Evolutionary conservation across 2,797 vertebrate species (phyloP), one percentile per base, ranked within the genome.

Genomic region (Tenualosa thibaudeaui): DNA sequence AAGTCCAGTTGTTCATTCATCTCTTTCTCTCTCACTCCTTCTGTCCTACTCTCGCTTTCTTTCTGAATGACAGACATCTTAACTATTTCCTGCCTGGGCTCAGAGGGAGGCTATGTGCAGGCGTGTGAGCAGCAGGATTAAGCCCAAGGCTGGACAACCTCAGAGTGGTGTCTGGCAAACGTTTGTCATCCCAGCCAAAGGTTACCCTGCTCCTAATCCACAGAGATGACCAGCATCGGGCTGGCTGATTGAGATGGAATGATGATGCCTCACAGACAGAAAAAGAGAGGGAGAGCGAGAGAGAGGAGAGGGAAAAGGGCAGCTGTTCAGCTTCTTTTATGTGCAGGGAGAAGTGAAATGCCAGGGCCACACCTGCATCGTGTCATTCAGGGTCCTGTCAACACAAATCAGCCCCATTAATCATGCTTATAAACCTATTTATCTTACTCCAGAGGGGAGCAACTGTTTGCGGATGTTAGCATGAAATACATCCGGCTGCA

Each of bases 351-450:
- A 84, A 88, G 85, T 12, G 86, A 86, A 60, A 68, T 84, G 31
- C 53, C 10, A 81, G 82, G 78, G 81, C 83, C 86, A 87, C 95
- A 96, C 94, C 95, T 96, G 95, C 93, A 94, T 93, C 91, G 58
- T 91, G 94, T 95, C 95, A 95, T 91, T 96, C 95, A 94, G 87
- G 91, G 40, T 86, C 84, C 92, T 95, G 95, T 95, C 94, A 91
- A 89, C 93, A 7, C 88, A 82, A 81, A 92, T 92, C 90, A 86
- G 86, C 81, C 92, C 90, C 93, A 95, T 96, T 95, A 94, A 95
- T 96, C 95, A 95, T 94, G 89, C 92, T 93, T 81, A 37, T 51
- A 92, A 94, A 95, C 92, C 92, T 93, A 94, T 96, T 95, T 91
- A 94, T 95, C 94, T 95, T 88, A 86, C 88, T 93, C 86, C 78